Base-by-base conservation (phyloP, 2,888 invertebrate genomes). In the Brachypterus glaber region DNA sequence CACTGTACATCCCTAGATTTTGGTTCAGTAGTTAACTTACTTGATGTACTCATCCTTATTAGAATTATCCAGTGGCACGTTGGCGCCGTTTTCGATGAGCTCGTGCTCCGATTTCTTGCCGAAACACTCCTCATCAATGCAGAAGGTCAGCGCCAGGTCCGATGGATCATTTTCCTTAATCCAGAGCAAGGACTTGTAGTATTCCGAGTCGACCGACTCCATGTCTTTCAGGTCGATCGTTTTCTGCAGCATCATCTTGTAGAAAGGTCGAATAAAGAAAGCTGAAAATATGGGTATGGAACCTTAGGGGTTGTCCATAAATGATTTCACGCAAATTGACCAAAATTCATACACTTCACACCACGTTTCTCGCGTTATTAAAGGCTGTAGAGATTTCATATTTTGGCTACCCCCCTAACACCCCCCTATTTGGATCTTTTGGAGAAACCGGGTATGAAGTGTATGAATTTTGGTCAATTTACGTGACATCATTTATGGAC, bases 201-300 rank as follows among this genome's bases (percentile, higher is more conserved):
- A 98, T 68, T 97, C 97, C 2, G 92, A 85, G 66, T 98, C 98
- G 9, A 98, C 97, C 3, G 93, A 90, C 70, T 98, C 97, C 97
- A 98, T 97, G 65, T 98, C 97, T 59, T 87, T 85, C 32, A 98
- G 70, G 55, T 89, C 89, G 46, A 97, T 97, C 33, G 80, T 68
- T 70, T 96, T 96, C 46, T 83, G 82, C 53, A 98, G 69, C 96
- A 98, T 96, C 97, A 98, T 97, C 71, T 98, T 98, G 71, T 98
- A 98, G 70, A 98, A 97, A 38, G 98, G 97, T 61, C 97, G 84
- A 70, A 98, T 97, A 71, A 98, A 98, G 70, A 97, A 98, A 33
- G 95, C 95, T 90, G 67, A 3, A 71, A 57, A 34, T 32, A 8
- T n/a, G n/a, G n/a, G n/a, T n/a, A n/a, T n/a, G n/a, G n/a, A n/a